Percentiles rank a stretch among this genome's conserved stretches.
These are phyloP conservation scores for Dipus sagitta DNA, from an alignment of 2,797 vertebrate genomes.

Conservation along the genomic window DNA sequence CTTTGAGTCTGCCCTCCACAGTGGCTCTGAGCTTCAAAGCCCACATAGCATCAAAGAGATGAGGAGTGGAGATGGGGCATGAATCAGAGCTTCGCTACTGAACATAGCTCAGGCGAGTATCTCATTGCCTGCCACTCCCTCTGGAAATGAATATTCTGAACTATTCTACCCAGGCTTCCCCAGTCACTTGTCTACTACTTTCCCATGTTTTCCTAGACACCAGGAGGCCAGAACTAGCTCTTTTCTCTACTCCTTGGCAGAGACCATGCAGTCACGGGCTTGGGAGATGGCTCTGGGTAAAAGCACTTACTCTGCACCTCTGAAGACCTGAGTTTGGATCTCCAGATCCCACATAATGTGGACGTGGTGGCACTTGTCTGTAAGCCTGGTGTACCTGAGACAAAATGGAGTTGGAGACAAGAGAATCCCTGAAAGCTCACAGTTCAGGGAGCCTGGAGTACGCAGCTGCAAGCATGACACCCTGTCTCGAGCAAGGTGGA, in stretches of 20 bases:
- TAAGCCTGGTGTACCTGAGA: too few relatives aligned
- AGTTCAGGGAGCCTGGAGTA: too few relatives aligned
- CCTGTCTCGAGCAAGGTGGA: too few relatives aligned
- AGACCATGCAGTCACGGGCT: background rate
- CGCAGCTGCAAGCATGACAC: too few relatives aligned
- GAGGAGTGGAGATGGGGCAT: background rate
- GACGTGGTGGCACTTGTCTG: too few relatives aligned
- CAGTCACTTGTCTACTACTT: background rate
- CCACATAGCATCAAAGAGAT: conserved; percentile 40
- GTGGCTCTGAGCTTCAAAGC: background rate
- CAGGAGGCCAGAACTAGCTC: background rate
- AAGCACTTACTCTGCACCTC: too few relatives aligned
- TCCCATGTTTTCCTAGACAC: background rate
- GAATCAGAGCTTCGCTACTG: background rate
- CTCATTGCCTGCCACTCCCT: background rate
- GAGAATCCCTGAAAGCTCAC: too few relatives aligned
- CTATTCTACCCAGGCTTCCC: background rate
- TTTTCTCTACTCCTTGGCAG: background rate
- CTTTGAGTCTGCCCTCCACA: background rate
- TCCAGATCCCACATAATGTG: too few relatives aligned
- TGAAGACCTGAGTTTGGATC: too few relatives aligned
- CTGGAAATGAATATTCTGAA: background rate
- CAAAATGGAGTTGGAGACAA: too few relatives aligned
- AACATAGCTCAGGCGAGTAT: background rate
- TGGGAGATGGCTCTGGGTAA: too few relatives aligned